Evolutionary conservation across 2,797 vertebrate genomes (phyloP), one percentile per base, ranked within the genome.

Genomic region (Sphenopsis melanotis): DNA sequence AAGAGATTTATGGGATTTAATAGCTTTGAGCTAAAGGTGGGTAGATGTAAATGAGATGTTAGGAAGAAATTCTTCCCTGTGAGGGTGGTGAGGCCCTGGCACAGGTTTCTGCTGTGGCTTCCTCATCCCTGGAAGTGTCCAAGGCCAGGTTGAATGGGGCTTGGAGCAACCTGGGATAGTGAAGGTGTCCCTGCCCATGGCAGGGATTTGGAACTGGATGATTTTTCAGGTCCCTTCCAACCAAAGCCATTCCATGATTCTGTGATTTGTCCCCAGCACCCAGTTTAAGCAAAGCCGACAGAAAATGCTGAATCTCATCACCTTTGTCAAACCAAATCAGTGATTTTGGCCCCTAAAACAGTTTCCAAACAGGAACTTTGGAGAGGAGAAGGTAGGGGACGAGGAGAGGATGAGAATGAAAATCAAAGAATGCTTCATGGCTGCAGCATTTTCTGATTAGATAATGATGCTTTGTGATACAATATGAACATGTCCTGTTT

Each of bases 401-500:
- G 26, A 69, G 49, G 42, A 83, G 29, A 75, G 17, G 16, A 87
- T 39, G 42, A 37, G 71, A 78, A 69, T n/a, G 32, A 76, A 90
- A 92, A 85, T 41, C 59, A 60, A 66, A 68, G 56, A 68, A 70
- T 32, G 53, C 72, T 59, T 93, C 63, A 42, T 0, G 1, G 30
- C 65, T 82, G 69, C 61, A 72, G 70, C 34, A 36, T 70, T 81
- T 78, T 76, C 72, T 86, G 79, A 79, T 91, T 65, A 91, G 78
- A 86, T 72, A 72, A 90, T 66, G 72, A 86, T 24, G 21, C 44
- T 63, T 83, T 55, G 61, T 70, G 89, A 90, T 86, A 92, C 72
- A 90, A 66, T 46, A 75, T 17, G 91, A 83, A 91, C 79, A 88
- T 20, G 59, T 89, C 79, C 76, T 95, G 82, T 88, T 96, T 93